phyloP scores from a whole-genome alignment of 2,888 invertebrate species.

The Pseudococcus viburni region DNA sequence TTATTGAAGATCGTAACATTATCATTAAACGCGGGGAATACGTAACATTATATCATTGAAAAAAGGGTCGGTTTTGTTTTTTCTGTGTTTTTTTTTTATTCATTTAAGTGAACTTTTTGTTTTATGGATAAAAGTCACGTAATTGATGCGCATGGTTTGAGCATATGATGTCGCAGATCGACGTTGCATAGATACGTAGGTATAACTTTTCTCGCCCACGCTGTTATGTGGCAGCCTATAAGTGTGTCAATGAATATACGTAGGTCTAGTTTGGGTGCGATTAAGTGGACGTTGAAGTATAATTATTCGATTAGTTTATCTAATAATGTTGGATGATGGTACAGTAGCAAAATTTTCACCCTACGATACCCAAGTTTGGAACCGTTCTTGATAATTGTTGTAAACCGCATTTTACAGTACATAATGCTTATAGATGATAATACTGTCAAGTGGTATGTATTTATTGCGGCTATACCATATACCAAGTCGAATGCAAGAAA shows the following conservation, averaged over 20 bases:
- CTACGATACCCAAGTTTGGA: not conserved
- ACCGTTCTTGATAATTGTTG: not conserved
- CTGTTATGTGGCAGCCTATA: not conserved
- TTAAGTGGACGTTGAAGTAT: not conserved
- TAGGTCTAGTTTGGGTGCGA: not conserved
- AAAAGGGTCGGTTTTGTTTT: not conserved
- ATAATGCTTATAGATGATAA: not conserved
- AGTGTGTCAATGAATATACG: too few species aligned
- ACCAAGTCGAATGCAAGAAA: not conserved
- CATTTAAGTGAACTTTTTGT: not conserved
- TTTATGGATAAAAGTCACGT: slow-evolving; percentile 12
- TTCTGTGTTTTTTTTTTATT: not conserved
- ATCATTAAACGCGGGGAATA: not conserved
- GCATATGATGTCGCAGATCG: not conserved
- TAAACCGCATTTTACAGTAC: not conserved
- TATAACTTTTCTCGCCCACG: not conserved
- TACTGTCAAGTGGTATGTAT: not conserved
- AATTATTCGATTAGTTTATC: not conserved
- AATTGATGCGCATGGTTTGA: not conserved
- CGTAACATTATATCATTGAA: not conserved
- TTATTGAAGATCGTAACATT: not conserved
- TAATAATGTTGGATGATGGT: not conserved
- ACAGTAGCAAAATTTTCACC: not conserved
- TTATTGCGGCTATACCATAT: not conserved
- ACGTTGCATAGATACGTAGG: not conserved